Percentiles rank a stretch among this genome's conserved stretches.
Conservation (phyloP, 2,888 invertebrate species). For the Aphodius granarius region DNA sequence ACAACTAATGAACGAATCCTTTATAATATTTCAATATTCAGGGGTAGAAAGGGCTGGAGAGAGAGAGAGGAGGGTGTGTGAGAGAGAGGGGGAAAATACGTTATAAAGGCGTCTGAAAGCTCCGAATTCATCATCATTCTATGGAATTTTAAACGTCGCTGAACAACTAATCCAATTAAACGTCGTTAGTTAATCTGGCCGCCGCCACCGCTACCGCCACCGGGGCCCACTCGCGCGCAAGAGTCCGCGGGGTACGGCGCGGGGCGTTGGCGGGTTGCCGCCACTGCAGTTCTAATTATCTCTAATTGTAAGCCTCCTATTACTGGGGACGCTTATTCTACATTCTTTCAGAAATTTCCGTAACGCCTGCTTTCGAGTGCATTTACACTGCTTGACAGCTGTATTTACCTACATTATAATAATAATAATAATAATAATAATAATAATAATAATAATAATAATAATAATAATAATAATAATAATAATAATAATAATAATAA, state of each 20-base stretch:
- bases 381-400: not conserved
- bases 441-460: too few species aligned
- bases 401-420: not conserved
- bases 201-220: not conserved
- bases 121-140: constrained; percentile 12
- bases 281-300: constrained; percentile 48
- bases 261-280: constrained; percentile 26
- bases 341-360: constrained; percentile 26
- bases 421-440: too few species aligned
- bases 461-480: too few species aligned
- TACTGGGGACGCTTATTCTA: constrained; percentile 30
- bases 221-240: not conserved
- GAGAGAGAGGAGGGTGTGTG: too few species aligned
- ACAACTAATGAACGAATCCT: too few species aligned
- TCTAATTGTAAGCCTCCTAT: constrained; percentile 50
- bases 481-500: too few species aligned
- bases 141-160: constrained; percentile 28
- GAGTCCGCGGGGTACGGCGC: not conserved
- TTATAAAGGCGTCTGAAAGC: not conserved
- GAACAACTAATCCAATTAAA: constrained; percentile 45
- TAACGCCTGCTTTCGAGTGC: not conserved
- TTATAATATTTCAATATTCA: too few species aligned
- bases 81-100: not conserved
- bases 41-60: too few species aligned
- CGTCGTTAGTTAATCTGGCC: constrained; percentile 49